Evolutionary conservation across 2,113 vertebrate genomes (phyloP).

Genomic region (Panurus biarmicus): DNA sequence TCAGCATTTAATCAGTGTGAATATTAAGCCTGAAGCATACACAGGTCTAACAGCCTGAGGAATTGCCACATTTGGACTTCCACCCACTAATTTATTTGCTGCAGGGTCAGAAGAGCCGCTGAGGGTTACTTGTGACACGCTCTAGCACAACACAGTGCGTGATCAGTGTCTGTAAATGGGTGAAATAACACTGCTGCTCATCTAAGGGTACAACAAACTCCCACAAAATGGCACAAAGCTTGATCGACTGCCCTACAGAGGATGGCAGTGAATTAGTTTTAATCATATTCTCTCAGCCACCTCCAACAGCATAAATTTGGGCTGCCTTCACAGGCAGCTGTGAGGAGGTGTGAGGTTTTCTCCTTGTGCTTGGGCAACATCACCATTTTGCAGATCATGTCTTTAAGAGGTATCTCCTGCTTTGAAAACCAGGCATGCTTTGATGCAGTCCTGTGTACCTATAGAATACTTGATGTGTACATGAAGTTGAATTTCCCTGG

Average conservation of each 20-base stretch:
- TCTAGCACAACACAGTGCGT: accelerated
- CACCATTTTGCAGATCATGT: neutral
- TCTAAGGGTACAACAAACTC: neutral
- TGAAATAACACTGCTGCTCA: neutral
- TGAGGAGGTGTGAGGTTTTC: neutral
- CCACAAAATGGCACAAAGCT: neutral
- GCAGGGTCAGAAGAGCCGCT: accelerated
- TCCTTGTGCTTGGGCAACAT: neutral
- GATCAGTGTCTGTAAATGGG: neutral
- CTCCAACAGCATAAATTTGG: neutral
- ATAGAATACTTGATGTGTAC: neutral
- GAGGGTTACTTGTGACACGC: neutral
- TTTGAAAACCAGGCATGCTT: neutral
- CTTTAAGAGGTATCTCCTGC: neutral
- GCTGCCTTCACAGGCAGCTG: neutral
- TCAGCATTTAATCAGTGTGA: neutral
- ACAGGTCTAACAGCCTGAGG: neutral
- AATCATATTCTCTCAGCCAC: neutral
- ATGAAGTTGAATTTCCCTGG: neutral
- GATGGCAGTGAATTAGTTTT: neutral
- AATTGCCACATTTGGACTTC: neutral
- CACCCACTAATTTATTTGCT: neutral
- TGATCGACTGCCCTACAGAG: neutral
- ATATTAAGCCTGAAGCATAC: neutral
- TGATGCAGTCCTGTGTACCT: neutral